A percentile compares a stretch with the other conserved stretches of the same genome.
Conservation (phyloP, 2,888 invertebrate species). For the Drosophila subquinaria region DNA sequence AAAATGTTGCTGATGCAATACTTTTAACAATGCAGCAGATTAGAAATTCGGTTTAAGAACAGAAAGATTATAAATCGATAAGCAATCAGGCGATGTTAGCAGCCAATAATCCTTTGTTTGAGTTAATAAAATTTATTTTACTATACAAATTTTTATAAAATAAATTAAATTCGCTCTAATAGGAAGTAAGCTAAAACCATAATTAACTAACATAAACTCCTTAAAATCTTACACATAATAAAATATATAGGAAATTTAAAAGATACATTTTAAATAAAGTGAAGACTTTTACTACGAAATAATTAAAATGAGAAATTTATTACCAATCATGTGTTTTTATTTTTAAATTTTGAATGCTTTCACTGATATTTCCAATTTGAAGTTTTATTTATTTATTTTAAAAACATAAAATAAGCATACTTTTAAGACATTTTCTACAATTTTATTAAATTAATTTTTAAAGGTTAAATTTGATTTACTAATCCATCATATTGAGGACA, state of each 20-base stretch:
- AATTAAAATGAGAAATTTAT: not conserved
- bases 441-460: not conserved
- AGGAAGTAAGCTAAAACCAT: not conserved
- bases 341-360: too few species aligned
- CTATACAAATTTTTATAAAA: too few species aligned
- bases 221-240: too few species aligned
- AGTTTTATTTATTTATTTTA: too few species aligned
- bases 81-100: constrained; percentile 5
- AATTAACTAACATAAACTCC: too few species aligned
- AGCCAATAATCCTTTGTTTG: not conserved
- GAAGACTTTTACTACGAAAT: not conserved
- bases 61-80: not conserved
- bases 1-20: constrained; percentile 11
- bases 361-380: too few species aligned
- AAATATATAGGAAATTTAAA: too few species aligned
- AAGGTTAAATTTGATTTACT: not conserved
- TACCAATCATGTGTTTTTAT: too few species aligned
- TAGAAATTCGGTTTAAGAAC: not conserved
- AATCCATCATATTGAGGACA: constrained; percentile 27
- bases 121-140: not conserved
- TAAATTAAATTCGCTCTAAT: not conserved
- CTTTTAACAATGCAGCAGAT: not conserved
- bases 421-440: too few species aligned
- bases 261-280: too few species aligned
- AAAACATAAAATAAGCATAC: too few species aligned